Conservation (phyloP, 2,888 invertebrate species). For the Baronia brevicornis region DNA sequence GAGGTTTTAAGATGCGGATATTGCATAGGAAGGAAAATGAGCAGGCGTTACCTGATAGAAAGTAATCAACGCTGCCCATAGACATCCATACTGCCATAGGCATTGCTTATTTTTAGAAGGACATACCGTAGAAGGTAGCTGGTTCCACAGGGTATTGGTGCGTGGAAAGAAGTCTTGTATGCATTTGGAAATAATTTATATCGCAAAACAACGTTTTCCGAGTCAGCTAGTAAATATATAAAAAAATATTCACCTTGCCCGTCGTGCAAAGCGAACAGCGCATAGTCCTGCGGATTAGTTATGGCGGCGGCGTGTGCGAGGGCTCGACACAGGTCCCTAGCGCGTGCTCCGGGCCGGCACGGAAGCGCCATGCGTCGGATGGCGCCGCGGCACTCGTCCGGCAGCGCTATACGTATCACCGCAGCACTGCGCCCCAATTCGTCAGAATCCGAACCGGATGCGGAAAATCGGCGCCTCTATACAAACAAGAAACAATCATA, state of each 20-base stretch:
- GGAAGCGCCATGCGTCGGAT: slow-evolving; percentile 94
- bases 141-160: too few relatives aligned
- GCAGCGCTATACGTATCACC: slow-evolving; percentile 92
- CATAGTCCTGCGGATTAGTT: slow-evolving; percentile 97
- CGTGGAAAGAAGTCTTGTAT: too few relatives aligned
- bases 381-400: slow-evolving; percentile 94
- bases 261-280: slow-evolving; percentile 90
- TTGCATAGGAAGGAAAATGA: too few relatives aligned
- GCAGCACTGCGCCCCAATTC: slow-evolving; percentile 47
- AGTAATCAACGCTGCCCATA: too few relatives aligned
- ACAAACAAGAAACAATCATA: neutral
- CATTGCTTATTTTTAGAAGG: too few relatives aligned
- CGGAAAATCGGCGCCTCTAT: slow-evolving; percentile 73
- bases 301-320: slow-evolving; percentile 96
- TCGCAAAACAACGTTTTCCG: neutral
- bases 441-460: slow-evolving; percentile 36
- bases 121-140: too few relatives aligned
- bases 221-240: too few relatives aligned
- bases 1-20: too few relatives aligned
- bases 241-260: slow-evolving; percentile 82
- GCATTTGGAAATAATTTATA: slow-evolving; percentile 4
- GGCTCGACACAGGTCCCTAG: slow-evolving; percentile 93
- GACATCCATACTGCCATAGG: too few relatives aligned
- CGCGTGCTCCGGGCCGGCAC: slow-evolving; percentile 94
- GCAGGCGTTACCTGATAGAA: too few relatives aligned